phyloP scores from a whole-genome alignment of 92 coral and sea anemone genomes.

The Actinostola sp. region DNA sequence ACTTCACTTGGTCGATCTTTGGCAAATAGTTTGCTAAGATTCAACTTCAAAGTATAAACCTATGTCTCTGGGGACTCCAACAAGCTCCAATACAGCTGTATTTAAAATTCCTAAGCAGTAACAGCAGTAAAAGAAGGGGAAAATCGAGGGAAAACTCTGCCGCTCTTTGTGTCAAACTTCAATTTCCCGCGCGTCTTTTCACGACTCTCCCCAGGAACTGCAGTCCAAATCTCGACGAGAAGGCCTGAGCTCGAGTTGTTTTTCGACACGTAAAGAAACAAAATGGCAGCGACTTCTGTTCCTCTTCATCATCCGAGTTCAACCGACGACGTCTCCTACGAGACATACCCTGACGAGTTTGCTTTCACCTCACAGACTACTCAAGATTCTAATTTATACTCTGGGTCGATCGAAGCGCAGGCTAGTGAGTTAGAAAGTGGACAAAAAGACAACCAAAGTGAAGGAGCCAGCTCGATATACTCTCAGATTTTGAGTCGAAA shows the following conservation, averaged over 20 bases:
- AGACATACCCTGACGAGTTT: constrained; percentile 82
- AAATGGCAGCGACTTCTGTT: constrained; percentile 96
- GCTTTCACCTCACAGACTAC: constrained; percentile 76
- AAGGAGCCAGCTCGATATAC: constrained; percentile 69
- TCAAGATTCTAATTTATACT: constrained; percentile 72
- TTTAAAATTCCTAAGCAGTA: background rate
- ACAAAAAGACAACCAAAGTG: constrained; percentile 52
- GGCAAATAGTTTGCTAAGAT: background rate
- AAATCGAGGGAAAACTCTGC: background rate
- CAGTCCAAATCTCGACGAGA: background rate
- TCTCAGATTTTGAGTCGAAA: constrained; percentile 90
- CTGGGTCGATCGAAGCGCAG: constrained; percentile 87
- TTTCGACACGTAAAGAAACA: constrained; percentile 45
- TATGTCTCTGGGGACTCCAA: too few species aligned
- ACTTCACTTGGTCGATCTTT: background rate
- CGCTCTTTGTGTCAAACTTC: background rate
- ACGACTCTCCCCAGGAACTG: background rate
- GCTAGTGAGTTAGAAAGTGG: constrained; percentile 66
- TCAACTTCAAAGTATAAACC: too few species aligned
- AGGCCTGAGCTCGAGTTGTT: constrained; percentile 23
- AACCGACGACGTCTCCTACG: constrained; percentile 51
- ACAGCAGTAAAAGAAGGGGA: background rate
- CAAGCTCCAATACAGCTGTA: too few species aligned
- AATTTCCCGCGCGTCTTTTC: constrained; percentile 8
- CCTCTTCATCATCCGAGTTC: constrained; percentile 89